Base-by-base conservation (phyloP, 2,113 vertebrate genomes). In the Hymenochirus boettgeri region DNA sequence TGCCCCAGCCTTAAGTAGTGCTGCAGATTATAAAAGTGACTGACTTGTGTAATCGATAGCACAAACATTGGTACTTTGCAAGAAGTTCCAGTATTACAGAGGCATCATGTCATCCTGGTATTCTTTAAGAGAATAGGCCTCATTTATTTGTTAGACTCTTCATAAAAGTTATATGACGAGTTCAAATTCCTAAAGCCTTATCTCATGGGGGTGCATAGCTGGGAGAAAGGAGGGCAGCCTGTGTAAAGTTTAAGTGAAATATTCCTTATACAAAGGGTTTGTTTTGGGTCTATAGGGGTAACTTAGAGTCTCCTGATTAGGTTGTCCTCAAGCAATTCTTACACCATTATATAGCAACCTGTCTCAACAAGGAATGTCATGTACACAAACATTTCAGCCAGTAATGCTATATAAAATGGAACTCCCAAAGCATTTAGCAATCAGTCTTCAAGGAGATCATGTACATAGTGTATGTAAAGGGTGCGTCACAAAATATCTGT, bases 81-180 rank as follows among this genome's bases (percentile, higher is more conserved):
- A 35, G 45, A 24, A 12, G 12, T 48, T 65, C 15, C 2, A 24
- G 18, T 45, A 50, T 50, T 21, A 57, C 33, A 57, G 39, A 48
- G 29, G 39, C 27, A 58, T 33, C 50, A 50, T 50, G 54, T 66
- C 54, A 66, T 58, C 55, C 45, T 37, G 54, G 24, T 29, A 26
- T 27, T 66, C 63, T 51, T 51, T n/a, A 25, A 58, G 39, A 29
- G 26, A 47, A 50, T 35, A 18, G 26, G 29, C 33, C 55, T 39
- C 26, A n/a, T 57, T 4, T 58, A 50, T 66, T 66, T 66, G 45
- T 19, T 58, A 58, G 63, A 58, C 55, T 57, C 51, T 57, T 39
- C 58, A 50, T 66, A 66, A 58, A 66, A 59, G 55, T 29, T 66
- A 66, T 57, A 66, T 66, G 55, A 66, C 52, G 55, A 29, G 55